Evolutionary conservation across 2,888 invertebrate genomes (phyloP).

Genomic region (Taenaris catops): DNA sequence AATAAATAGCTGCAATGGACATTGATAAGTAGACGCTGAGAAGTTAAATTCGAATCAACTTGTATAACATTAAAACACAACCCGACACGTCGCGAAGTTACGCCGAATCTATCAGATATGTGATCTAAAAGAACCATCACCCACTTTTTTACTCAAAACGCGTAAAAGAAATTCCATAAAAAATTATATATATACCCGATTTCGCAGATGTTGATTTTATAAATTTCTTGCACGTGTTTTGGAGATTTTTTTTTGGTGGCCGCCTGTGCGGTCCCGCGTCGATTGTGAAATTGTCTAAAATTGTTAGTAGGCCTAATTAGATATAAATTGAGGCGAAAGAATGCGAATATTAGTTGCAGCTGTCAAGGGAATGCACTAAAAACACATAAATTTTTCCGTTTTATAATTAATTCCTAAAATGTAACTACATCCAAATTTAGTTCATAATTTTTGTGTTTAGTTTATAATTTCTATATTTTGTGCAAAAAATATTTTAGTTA

Average conservation of each 20-base stretch:
- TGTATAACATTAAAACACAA: too few relatives aligned
- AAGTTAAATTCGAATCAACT: too few relatives aligned
- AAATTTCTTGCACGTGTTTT: slow-evolving; percentile 75
- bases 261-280: slow-evolving; percentile 46
- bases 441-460: too few relatives aligned
- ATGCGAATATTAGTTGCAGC: slow-evolving; percentile 37
- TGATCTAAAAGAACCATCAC: slow-evolving; percentile 58
- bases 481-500: too few relatives aligned
- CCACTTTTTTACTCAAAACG: slow-evolving; percentile 43
- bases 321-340: slow-evolving; percentile 41
- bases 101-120: slow-evolving; percentile 58
- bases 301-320: slow-evolving; percentile 46
- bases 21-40: too few relatives aligned
- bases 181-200: slow-evolving; percentile 65
- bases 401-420: too few relatives aligned
- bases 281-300: slow-evolving; percentile 46
- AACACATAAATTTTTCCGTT: too few relatives aligned
- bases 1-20: too few relatives aligned
- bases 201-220: slow-evolving; percentile 77
- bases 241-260: slow-evolving; percentile 30
- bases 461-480: too few relatives aligned
- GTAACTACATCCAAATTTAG: too few relatives aligned
- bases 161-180: slow-evolving; percentile 61
- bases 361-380: too few relatives aligned
- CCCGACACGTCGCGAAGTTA: slow-evolving; percentile 33